Evolutionary conservation across 1,140 invertebrate species (phyloP).

Genomic region (Macrostomum lignano): DNA sequence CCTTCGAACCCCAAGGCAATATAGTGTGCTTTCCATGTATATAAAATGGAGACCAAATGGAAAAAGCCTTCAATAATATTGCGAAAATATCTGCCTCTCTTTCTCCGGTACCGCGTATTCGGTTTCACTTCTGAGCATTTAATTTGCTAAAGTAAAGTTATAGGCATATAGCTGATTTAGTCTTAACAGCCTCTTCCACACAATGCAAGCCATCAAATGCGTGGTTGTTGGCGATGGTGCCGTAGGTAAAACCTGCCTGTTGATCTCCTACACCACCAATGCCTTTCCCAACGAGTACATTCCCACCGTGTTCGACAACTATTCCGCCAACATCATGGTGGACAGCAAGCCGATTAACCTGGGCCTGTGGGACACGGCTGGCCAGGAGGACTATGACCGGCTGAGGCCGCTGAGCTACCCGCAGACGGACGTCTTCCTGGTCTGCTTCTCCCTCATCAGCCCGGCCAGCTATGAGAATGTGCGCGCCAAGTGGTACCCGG

Average conservation of each 20-base stretch:
- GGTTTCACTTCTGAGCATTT: no score
- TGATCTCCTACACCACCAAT: constrained; percentile 33
- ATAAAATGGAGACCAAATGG: no score
- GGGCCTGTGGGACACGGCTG: constrained; percentile 37
- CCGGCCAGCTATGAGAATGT: constrained; percentile 54
- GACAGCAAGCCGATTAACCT: constrained; percentile 90
- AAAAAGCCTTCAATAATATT: no score
- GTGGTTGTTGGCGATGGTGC: constrained; percentile 77
- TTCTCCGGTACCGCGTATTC: neutral
- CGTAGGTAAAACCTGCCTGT: constrained; percentile 79
- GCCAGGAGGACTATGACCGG: constrained; percentile 26
- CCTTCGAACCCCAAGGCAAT: no score
- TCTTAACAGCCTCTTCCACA: no score
- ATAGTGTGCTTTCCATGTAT: no score
- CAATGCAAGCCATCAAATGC: constrained; percentile 96
- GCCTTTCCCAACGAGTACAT: constrained; percentile 91
- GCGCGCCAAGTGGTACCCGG: no score
- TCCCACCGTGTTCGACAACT: constrained; percentile 92
- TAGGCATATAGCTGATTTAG: no score
- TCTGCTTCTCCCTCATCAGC: constrained; percentile 66
- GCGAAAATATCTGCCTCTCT: constrained; percentile 33
- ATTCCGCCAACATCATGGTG: constrained; percentile 95
- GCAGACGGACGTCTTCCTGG: constrained; percentile 62
- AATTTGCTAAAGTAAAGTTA: no score
- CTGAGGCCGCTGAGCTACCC: constrained; percentile 25